Base-by-base conservation (phyloP, 2,888 invertebrate species). In the Cataglyphis livida region DNA sequence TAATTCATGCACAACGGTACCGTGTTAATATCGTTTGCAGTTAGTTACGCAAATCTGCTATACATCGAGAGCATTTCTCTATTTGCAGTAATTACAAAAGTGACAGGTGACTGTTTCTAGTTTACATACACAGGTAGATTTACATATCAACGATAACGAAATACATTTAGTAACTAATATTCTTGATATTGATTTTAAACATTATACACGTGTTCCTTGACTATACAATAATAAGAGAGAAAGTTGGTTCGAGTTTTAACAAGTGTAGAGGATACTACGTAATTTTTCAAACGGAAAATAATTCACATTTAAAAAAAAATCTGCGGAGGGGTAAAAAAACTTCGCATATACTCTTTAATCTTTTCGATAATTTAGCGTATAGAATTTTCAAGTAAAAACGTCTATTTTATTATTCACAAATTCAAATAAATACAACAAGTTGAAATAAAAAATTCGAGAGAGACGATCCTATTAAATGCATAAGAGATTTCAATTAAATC, bases 121-220 rank as follows among this genome's bases (percentile, higher is more conserved):
- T 65, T 76, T 79, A 79, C 68, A 18, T 35, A 12, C n/a, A 59
- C 21, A 65, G 6, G 32, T n/a, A 12, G 44, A 79, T 79, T 79
- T 79, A 48, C 70, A 78, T 78, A 68, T 68, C 57, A 44, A 21
- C 41, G 66, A 78, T 76, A 78, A 78, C 44, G 78, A 32, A 59
- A 78, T 41, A 41, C 25, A 78, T 44, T 66, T 57, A 66, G 54
- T 59, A 79, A 79, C 7, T 70, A 44, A 79, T 79, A 70, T 79
- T 70, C 21, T 48, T 21, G 25, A 35, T 76, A 54, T 65, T 44
- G 18, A 61, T 18, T 79, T 70, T 70, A 78, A 78, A 25, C 12
- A 25, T 44, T 61, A 35, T 44, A 38, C n/a, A 57, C 12, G 3
- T 64, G 6, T 64, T 65, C 18, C 3, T 10, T 51, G 32, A 62